Conservation (phyloP, 2,888 invertebrate species). For the Trissolcus japonicus region DNA sequence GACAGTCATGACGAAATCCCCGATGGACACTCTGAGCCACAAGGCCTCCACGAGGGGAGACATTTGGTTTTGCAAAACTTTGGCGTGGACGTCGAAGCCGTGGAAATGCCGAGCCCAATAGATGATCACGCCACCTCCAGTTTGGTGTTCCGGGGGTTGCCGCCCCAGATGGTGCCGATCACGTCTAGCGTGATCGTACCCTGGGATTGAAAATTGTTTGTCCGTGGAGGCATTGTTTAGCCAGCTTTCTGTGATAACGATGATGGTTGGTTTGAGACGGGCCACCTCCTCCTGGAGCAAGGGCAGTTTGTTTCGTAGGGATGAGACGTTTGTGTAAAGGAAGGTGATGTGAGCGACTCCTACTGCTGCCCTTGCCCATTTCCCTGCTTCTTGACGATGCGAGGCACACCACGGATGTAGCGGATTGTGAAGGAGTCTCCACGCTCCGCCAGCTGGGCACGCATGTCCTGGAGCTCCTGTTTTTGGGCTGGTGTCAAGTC, state of each 20-base stretch:
- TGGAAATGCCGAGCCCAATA: background rate
- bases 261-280: background rate
- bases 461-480: too few relatives aligned
- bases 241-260: constrained; percentile 3
- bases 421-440: background rate
- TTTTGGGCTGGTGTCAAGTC: too few relatives aligned
- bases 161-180: background rate
- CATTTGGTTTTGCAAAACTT: background rate
- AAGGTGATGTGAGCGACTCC: background rate
- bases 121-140: constrained; percentile 1
- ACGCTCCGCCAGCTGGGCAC: too few relatives aligned
- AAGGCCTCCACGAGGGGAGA: background rate
- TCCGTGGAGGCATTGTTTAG: background rate
- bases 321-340: background rate
- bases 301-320: background rate
- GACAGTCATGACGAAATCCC: background rate
- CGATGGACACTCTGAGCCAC: background rate
- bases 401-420: background rate
- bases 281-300: background rate
- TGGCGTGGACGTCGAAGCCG: background rate
- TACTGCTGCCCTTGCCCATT: background rate
- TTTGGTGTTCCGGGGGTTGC: background rate
- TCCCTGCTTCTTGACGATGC: background rate
- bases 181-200: background rate
- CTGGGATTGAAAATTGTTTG: background rate